Evolutionary conservation across 2,888 invertebrate species (phyloP), one percentile per base, ranked within the genome.

Genomic region (Petrolisthes cinctipes): DNA sequence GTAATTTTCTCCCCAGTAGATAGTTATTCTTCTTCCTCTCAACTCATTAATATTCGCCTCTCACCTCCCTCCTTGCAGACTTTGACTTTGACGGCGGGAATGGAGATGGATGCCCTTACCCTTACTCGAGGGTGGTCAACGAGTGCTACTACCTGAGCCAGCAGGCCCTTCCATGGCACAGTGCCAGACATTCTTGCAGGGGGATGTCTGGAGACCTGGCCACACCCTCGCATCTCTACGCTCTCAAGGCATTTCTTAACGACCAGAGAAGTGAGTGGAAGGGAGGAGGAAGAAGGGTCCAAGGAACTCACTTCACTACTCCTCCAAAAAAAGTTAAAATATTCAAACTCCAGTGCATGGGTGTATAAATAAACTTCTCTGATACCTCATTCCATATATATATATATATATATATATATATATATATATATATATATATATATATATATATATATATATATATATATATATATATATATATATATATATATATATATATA

Each of bases 91-190:
- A 61, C 9, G 11, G 20, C 1, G 20, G 71, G 6, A 20, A 20
- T n/a, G n/a, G 71, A 20, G 11, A n/a, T 17, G 11, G 56, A 2
- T 87, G 87, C 53, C 87, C 87, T 3, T 73, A 71, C 61, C 87
- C 87, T 17, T 87, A 79, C 80, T n/a, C 14, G 37, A 14, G 20
- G 1, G 87, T 87, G 57, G 20, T 87, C 57, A 80, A 83, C 20
- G 87, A 87, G 83, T 87, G 87, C 37, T 87, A 73, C 80, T 87
- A 57, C 73, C 57, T 87, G 80, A 87, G 87, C 51, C 20, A 17
- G 51, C 54, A 73, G 14, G 51, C n/a, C 9, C 56, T 83, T 0
- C 7, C 83, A 3, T 87, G 87, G 87, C 73, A 71, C n/a, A 61
- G 51, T 17, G 83, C 83, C 37, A 20, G 83, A 7, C 83, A 87